These are phyloP conservation scores for Zeuzera pyrina DNA, from an alignment of 2,888 invertebrate genomes.

Conservation along the genomic window DNA sequence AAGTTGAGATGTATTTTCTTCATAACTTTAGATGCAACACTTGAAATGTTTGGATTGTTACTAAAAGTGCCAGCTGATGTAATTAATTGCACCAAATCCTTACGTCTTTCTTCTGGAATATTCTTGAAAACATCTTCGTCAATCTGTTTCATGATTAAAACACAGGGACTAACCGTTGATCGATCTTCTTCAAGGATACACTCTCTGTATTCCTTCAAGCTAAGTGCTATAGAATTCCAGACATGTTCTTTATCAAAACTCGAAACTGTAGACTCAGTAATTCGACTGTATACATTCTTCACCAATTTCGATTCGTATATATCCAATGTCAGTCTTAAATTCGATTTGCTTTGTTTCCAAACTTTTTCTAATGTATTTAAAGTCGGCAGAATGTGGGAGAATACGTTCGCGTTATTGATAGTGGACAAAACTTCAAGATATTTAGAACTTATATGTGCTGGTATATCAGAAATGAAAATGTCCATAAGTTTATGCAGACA, in stretches of 20 bases:
- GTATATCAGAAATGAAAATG: conserved; percentile 45
- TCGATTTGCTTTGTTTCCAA: conserved; percentile 29
- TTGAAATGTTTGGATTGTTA: conserved; percentile 73
- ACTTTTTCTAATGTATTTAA: conserved; percentile 31
- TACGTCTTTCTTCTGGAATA: conserved; percentile 55
- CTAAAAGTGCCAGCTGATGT: conserved; percentile 71
- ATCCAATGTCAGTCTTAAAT: conserved; percentile 42
- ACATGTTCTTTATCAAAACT: conserved; percentile 51
- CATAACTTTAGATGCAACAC: conserved; percentile 75
- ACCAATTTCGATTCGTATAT: conserved; percentile 68
- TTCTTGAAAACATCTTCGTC: conserved; percentile 68
- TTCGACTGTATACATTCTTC: conserved; percentile 67
- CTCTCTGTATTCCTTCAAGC: conserved; percentile 67
- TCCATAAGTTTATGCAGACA: conserved; percentile 44
- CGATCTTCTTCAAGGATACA: conserved; percentile 47
- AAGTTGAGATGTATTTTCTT: conserved; percentile 79
- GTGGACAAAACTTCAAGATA: conserved; percentile 55
- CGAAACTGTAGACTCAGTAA: conserved; percentile 64
- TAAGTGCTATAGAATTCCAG: conserved; percentile 73
- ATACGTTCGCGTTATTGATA: conserved; percentile 57
- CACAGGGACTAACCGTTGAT: conserved; percentile 46
- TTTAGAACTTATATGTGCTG: conserved; percentile 57
- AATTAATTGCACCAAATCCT: conserved; percentile 64
- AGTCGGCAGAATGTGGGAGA: conserved; percentile 43
- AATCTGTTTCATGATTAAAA: conserved; percentile 72